Evolutionary conservation across 2,797 vertebrate genomes (phyloP).

Genomic region (Gymnoscopelus braueri): DNA sequence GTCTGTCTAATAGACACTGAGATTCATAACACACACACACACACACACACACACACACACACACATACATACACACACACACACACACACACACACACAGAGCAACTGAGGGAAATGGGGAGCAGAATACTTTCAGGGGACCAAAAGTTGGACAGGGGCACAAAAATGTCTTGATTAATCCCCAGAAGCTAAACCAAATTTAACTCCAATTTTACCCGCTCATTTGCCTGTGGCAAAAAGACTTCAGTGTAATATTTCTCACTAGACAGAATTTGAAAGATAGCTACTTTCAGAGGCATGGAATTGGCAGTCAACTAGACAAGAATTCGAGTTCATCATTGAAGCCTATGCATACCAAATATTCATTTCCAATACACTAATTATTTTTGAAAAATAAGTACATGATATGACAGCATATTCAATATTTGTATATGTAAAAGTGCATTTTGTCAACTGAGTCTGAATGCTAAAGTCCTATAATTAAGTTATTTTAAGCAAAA

Average conservation of each 20-base stretch:
- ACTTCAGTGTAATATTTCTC: constrained; percentile 32
- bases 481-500: too few relatives aligned
- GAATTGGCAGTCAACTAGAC: constrained; percentile 1
- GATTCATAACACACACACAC: constrained; percentile 2
- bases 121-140: constrained; percentile 12
- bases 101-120: background rate
- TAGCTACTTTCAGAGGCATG: background rate
- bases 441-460: too few relatives aligned
- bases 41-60: background rate
- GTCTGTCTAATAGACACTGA: constrained; percentile 33
- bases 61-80: background rate
- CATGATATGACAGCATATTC: too few relatives aligned
- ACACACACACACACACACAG: background rate
- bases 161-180: constrained; percentile 46
- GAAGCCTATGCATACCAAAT: too few relatives aligned
- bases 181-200: constrained; percentile 28
- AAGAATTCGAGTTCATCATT: background rate
- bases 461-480: too few relatives aligned
- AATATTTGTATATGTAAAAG: too few relatives aligned
- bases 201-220: constrained; percentile 30
- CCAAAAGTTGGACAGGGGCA: constrained; percentile 36
- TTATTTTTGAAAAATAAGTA: too few relatives aligned
- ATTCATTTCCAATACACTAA: too few relatives aligned
- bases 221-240: constrained; percentile 44
- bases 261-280: constrained; percentile 36